phyloP scores from a whole-genome alignment of 2,113 vertebrate genomes.

The Atrichornis clamosus region DNA sequence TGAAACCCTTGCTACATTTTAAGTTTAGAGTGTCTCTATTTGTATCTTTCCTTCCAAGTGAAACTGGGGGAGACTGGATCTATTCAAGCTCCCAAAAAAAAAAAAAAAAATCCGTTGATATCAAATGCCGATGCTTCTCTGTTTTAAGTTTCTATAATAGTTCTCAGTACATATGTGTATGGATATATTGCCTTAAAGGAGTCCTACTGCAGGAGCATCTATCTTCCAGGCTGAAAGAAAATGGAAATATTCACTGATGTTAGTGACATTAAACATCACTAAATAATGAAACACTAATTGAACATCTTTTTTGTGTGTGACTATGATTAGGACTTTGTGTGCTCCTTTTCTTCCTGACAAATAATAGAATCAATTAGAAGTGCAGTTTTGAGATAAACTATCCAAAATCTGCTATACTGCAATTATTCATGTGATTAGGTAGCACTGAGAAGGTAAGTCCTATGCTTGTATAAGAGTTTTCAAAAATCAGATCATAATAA shows the following conservation, averaged over 20 bases:
- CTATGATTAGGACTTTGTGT: neutral
- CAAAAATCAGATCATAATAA: neutral
- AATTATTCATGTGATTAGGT: neutral
- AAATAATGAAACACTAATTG: neutral
- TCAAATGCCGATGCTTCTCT: neutral
- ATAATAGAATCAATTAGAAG: neutral
- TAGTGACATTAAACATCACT: neutral
- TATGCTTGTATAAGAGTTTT: neutral
- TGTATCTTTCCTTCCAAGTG: neutral
- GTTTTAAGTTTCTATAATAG: neutral
- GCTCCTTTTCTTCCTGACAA: neutral
- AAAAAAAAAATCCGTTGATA: neutral
- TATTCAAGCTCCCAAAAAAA: neutral
- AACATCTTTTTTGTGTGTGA: neutral
- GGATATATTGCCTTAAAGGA: neutral
- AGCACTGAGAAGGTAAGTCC: neutral
- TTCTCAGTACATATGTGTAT: neutral
- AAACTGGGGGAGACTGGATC: neutral
- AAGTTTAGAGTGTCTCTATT: neutral
- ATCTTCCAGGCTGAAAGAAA: neutral
- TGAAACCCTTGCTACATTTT: neutral
- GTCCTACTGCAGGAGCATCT: neutral
- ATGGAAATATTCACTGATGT: neutral
- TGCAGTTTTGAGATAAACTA: neutral
- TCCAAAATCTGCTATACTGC: neutral